phyloP scores from a whole-genome alignment of 2,888 invertebrate genomes.

The Sminthurinus aureus region DNA sequence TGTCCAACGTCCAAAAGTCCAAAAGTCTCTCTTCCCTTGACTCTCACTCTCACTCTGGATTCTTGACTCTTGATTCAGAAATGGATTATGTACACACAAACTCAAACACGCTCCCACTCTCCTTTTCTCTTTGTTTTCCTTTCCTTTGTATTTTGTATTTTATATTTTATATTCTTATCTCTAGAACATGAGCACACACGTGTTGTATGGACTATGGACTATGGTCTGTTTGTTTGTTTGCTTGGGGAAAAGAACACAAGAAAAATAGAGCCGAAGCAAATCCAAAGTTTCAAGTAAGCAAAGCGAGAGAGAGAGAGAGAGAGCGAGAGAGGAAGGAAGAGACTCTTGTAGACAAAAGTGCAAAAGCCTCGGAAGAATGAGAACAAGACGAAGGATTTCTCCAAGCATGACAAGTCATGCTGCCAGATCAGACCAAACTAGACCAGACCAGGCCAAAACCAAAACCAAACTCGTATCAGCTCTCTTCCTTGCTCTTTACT shows the following conservation, averaged over 20 bases:
- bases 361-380: neutral
- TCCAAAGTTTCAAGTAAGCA: too few species aligned
- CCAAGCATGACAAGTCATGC: constrained; percentile 34
- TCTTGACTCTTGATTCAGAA: neutral
- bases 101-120: neutral
- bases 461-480: too few species aligned
- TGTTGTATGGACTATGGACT: neutral
- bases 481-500: constrained; percentile 4
- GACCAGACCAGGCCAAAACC: too few species aligned
- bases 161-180: too few species aligned
- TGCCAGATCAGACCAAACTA: neutral
- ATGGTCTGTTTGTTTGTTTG: neutral
- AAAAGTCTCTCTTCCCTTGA: neutral
- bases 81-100: neutral
- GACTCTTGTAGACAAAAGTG: constrained; percentile 2
- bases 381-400: constrained; percentile 19
- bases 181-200: neutral
- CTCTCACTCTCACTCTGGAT: neutral
- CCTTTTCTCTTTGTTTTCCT: too few species aligned
- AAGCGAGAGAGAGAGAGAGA: too few species aligned
- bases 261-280: neutral
- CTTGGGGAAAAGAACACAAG: neutral
- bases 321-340: constrained; percentile 4
- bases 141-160: too few species aligned
- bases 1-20: too few species aligned